A percentile compares a stretch with the other conserved stretches of the same genome.
These are phyloP conservation scores for Fistularia tabacaria DNA, from an alignment of 2,797 vertebrate genomes.

Conservation along the genomic window DNA sequence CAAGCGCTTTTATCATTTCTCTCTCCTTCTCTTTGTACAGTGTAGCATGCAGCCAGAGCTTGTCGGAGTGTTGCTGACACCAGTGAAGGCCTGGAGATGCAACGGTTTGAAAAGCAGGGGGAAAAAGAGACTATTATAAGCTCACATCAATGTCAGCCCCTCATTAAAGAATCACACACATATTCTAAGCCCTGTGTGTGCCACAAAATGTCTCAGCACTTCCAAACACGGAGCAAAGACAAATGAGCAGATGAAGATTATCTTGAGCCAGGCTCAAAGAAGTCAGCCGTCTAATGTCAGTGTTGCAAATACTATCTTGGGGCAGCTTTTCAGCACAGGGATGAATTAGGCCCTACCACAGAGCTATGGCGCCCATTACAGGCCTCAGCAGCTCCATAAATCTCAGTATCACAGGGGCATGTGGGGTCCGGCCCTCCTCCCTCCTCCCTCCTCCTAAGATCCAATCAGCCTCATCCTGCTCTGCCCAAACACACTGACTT, in stretches of 20 bases:
- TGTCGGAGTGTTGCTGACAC: slow-evolving; percentile 63
- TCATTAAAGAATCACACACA: slow-evolving; percentile 66
- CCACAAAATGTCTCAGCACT: slow-evolving; percentile 47
- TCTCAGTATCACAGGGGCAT: slow-evolving; percentile 64
- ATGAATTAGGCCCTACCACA: slow-evolving; percentile 59
- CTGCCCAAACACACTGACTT: slow-evolving; percentile 60
- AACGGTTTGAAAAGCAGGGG: slow-evolving; percentile 36
- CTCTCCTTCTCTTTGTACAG: slow-evolving; percentile 63
- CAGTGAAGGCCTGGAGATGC: slow-evolving; percentile 44
- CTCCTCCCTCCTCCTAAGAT: slow-evolving; percentile 46
- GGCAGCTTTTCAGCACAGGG: slow-evolving; percentile 62
- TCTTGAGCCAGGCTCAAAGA: slow-evolving; percentile 53
- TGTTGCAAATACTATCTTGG: slow-evolving; percentile 64
- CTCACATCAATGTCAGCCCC: slow-evolving; percentile 63
- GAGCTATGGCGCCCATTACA: slow-evolving; percentile 61
- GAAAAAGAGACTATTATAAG: slow-evolving; percentile 47
- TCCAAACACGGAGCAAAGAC: slow-evolving; percentile 51
- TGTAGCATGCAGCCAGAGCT: slow-evolving; percentile 51
- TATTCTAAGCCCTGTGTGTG: slow-evolving; percentile 47
- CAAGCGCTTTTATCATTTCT: slow-evolving; percentile 71
- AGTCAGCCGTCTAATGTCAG: slow-evolving; percentile 59
- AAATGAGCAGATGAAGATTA: slow-evolving; percentile 57
- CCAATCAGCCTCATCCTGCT: slow-evolving; percentile 47
- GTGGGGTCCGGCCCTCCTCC: slow-evolving; percentile 62
- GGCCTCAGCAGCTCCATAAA: slow-evolving; percentile 65